Evolutionary conservation across 1,140 invertebrate genomes (phyloP).

Genomic region (Copidosoma floridanum): DNA sequence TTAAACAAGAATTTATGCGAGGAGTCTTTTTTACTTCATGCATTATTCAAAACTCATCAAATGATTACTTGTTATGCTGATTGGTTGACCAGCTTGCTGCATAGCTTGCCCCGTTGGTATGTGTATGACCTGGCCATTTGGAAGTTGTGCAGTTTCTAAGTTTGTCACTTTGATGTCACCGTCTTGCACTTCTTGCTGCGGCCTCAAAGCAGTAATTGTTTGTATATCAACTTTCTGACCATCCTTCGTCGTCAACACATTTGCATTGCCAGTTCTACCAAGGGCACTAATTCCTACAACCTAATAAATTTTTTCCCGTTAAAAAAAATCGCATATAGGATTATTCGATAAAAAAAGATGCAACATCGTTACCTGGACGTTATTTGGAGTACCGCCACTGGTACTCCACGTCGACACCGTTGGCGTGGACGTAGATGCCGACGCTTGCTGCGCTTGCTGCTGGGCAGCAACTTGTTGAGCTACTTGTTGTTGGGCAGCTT

Average conservation of each 20-base stretch:
- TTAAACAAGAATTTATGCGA: too few species aligned
- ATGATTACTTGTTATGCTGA: slow-evolving; percentile 59
- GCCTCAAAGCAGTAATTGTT: slow-evolving; percentile 45
- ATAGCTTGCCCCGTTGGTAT: slow-evolving; percentile 48
- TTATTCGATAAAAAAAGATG: too few species aligned
- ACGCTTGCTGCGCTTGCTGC: slow-evolving; percentile 46
- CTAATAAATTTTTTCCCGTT: slow-evolving; percentile 32
- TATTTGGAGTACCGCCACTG: slow-evolving; percentile 44
- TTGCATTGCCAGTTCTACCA: slow-evolving; percentile 39
- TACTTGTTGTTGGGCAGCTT: slow-evolving; percentile 42
- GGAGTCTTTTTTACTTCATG: too few species aligned
- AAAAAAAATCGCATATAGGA: too few species aligned
- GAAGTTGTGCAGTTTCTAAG: slow-evolving; percentile 51
- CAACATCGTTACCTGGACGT: slow-evolving; percentile 56
- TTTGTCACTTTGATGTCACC: slow-evolving; percentile 52
- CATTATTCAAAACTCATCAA: too few species aligned
- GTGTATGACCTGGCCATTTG: slow-evolving; percentile 54
- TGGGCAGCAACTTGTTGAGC: slow-evolving; percentile 35
- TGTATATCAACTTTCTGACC: slow-evolving; percentile 54
- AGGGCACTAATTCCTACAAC: slow-evolving; percentile 51
- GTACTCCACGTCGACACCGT: slow-evolving; percentile 51
- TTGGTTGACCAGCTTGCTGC: slow-evolving; percentile 56
- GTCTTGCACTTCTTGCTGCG: slow-evolving; percentile 40
- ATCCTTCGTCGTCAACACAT: slow-evolving; percentile 51
- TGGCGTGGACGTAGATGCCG: slow-evolving; percentile 47